Evolutionary conservation across 2,113 vertebrate genomes (phyloP).

Genomic region (Alethe castanea): DNA sequence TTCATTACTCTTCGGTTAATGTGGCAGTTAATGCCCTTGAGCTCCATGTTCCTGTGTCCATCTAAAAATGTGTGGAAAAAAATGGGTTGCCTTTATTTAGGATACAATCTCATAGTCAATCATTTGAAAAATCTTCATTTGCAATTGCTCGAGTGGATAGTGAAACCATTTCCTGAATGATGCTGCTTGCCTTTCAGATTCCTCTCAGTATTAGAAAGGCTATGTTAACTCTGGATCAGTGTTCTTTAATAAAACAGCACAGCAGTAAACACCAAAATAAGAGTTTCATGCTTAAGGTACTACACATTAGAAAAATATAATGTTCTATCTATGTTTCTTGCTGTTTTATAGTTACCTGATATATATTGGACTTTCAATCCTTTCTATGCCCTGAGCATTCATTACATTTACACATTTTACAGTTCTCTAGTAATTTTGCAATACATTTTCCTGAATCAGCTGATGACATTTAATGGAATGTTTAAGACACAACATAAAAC

Average conservation of each 20-base stretch:
- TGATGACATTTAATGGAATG: slow-evolving; percentile 83
- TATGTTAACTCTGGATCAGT: slow-evolving; percentile 62
- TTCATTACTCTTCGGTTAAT: slow-evolving; percentile 79
- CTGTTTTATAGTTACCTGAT: slow-evolving; percentile 74
- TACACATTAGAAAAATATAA: slow-evolving; percentile 67
- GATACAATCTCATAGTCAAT: background rate
- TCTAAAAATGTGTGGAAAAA: slow-evolving; percentile 54
- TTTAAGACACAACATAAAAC: slow-evolving; percentile 80
- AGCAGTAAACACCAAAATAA: slow-evolving; percentile 70
- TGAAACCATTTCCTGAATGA: slow-evolving; percentile 16
- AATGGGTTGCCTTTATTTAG: slow-evolving; percentile 40
- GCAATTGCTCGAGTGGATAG: slow-evolving; percentile 48
- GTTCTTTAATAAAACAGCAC: slow-evolving; percentile 67
- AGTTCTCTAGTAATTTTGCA: slow-evolving; percentile 76
- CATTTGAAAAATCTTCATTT: slow-evolving; percentile 54
- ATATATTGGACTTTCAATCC: slow-evolving; percentile 70
- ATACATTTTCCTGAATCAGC: slow-evolving; percentile 80
- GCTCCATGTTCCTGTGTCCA: slow-evolving; percentile 56
- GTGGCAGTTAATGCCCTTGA: slow-evolving; percentile 77
- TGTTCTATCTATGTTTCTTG: slow-evolving; percentile 67
- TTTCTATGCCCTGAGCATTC: slow-evolving; percentile 65
- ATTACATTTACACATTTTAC: slow-evolving; percentile 75
- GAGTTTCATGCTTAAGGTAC: slow-evolving; percentile 58
- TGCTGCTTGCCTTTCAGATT: slow-evolving; percentile 25
- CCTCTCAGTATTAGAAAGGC: background rate